Evolutionary conservation across 2,797 vertebrate species (phyloP), one percentile per base, ranked within the genome.

Genomic region (Staurois parvus): DNA sequence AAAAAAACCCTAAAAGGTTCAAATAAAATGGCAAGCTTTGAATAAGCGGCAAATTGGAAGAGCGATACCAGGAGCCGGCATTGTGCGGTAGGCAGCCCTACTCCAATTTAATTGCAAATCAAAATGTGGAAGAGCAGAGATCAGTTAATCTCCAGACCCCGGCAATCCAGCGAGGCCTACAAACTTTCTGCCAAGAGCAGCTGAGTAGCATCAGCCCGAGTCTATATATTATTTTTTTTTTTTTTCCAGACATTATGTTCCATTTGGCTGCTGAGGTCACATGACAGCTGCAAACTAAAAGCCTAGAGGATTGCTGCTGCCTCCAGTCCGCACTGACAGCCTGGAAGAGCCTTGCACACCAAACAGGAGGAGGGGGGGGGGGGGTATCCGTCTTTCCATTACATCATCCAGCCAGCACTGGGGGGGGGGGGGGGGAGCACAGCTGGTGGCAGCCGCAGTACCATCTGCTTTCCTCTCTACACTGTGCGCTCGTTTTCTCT

Each of bases 361-460:
- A 86, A 92, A 93, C 93, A 95, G 93, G 93, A 93, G 94, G 95
- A 95, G 95, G 42, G 79, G 26, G 70, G 69, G 40, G 68, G 2
- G 12, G 42, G 91, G 93, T 94, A 95, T 37, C 37, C 93, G 93
- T 92, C 91, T 97, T 97, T 96, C 96, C 96, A 95, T 96, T 96
- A 97, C 96, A 96, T 95, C 96, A 96, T 93, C 93, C 92, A 91
- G 92, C 92, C 90, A 94, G 92, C 91, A 94, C 93, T 91, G 89
- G 92, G 91, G 84, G 88, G 84, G 72, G 81, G 89, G 92, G 91
- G 84, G 90, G 91, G 91, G 92, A 93, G 91, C 96, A 97, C 97
- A 97, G 97, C 97, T 98, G 97, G 96, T 94, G 94, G 95, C 96
- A 97, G 96, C 95, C 96, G 90, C 93, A 91, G 92, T 92, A 93